Base-by-base conservation (phyloP, 2,113 vertebrate species). In the Mystacornis crossleyi region DNA sequence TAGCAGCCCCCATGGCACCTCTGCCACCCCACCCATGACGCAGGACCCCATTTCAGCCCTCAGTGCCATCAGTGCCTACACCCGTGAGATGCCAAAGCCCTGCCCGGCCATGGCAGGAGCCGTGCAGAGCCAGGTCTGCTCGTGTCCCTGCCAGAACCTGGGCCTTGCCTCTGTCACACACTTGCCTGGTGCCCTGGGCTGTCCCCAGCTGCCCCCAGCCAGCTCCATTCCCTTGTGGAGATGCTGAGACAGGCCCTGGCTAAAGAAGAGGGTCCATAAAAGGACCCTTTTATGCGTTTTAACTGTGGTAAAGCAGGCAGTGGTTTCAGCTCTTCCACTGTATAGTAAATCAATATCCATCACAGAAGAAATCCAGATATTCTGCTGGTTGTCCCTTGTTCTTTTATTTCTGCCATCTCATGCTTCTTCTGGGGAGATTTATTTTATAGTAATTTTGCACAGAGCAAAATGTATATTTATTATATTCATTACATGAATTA, bases 391-490 rank as follows among this genome's bases (percentile, higher is more conserved):
- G 43, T 43, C 24, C 17, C 20, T 61, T 53, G 55, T 20, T 78
- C 90, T 78, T 84, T 53, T 67, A 43, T 69, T 74, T 93, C 89
- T 93, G 43, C 55, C 67, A 66, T 90, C 75, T 96, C 34, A 4
- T 4, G 1, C 4, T 78, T 73, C 90, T 81, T 67, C 45, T 51
- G 33, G 24, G n/a, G 54, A 91, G 48, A 64, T 92, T 57, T 65
- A 51, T 67, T 86, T 81, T 55, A 6, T 7, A 65, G 50, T 55
- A 60, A 67, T 94, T 96, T 87, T 94, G 28, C 58, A 45, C 8
- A 4, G 90, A 95, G 91, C 40, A 71, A 84, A 87, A 66, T 71
- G 29, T 73, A 25, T 90, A 86, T 91, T 94, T 96, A 87, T 81
- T 94, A 40, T 43, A n/a, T 83, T 93, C 61, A 60, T 85, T 94